Conservation (phyloP, 2,797 vertebrate species). For the Pipistrellus pygmaeus region DNA sequence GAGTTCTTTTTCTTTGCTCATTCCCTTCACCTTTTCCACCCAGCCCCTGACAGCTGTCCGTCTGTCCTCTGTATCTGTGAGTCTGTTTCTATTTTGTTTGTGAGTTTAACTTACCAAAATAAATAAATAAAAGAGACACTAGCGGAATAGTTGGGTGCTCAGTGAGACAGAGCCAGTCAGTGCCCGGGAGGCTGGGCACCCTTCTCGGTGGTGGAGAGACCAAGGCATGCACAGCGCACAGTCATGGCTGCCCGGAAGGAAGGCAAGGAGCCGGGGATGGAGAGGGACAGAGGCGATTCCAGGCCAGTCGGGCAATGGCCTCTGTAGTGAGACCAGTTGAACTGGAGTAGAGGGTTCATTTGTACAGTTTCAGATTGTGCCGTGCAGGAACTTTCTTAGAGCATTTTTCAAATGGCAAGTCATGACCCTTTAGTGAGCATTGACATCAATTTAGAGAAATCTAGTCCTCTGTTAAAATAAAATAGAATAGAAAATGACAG, state of each 20-base stretch:
- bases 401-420: slow-evolving; percentile 18
- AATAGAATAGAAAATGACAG: neutral
- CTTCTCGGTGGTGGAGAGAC: neutral
- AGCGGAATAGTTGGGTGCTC: neutral
- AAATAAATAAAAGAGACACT: neutral
- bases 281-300: neutral
- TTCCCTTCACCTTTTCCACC: neutral
- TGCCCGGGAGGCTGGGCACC: neutral
- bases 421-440: neutral
- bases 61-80: neutral
- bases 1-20: neutral
- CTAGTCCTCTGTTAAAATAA: neutral
- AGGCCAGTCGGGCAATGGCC: neutral
- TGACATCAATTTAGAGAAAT: neutral
- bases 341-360: neutral
- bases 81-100: neutral
- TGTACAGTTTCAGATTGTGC: neutral
- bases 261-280: neutral
- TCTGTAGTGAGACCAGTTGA: neutral
- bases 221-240: neutral
- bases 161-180: neutral
- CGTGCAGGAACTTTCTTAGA: neutral
- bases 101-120: neutral
- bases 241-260: neutral
- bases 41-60: neutral